Percentiles rank a stretch among this genome's conserved stretches.
phyloP scores from a whole-genome alignment of 2,113 vertebrate species.

The Trematocara unimaculatum region DNA sequence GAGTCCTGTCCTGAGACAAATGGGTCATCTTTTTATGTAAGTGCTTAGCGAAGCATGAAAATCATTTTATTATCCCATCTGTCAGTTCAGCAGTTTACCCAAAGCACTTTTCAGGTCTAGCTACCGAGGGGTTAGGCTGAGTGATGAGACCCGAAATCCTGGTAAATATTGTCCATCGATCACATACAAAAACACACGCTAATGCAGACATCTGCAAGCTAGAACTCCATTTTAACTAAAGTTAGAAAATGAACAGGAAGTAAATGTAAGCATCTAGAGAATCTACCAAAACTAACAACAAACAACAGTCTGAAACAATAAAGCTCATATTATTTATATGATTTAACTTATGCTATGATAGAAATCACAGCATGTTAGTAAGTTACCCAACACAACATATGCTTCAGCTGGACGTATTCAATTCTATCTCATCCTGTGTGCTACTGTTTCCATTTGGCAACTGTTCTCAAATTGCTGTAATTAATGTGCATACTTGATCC shows the following conservation, averaged over 20 bases:
- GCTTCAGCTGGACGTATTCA: constrained; percentile 4
- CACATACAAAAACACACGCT: constrained; percentile 49
- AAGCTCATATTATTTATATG: constrained; percentile 20
- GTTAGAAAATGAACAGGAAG: constrained; percentile 36
- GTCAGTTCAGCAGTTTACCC: constrained; percentile 32
- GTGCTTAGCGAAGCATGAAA: constrained; percentile 43
- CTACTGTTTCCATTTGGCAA: constrained; percentile 61
- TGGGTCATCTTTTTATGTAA: constrained; percentile 30
- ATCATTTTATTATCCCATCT: constrained; percentile 38
- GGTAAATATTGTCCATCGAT: constrained; percentile 36
- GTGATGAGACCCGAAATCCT: constrained; percentile 12
- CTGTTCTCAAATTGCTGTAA: constrained; percentile 33
- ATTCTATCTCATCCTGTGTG: constrained; percentile 26
- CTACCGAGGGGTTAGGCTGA: background rate
- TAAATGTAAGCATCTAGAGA: constrained; percentile 19
- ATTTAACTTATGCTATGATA: constrained; percentile 20
- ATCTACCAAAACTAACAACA: constrained; percentile 48
- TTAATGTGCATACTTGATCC: constrained; percentile 29
- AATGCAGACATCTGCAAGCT: constrained; percentile 47
- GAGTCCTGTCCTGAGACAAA: constrained; percentile 39
- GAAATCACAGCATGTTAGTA: constrained; percentile 34
- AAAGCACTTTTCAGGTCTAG: constrained; percentile 42
- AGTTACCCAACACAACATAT: constrained; percentile 34
- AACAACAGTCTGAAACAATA: constrained; percentile 39
- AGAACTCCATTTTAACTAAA: constrained; percentile 28